Conservation (phyloP, 2,797 vertebrate genomes). For the Tenualosa thibaudeaui region DNA sequence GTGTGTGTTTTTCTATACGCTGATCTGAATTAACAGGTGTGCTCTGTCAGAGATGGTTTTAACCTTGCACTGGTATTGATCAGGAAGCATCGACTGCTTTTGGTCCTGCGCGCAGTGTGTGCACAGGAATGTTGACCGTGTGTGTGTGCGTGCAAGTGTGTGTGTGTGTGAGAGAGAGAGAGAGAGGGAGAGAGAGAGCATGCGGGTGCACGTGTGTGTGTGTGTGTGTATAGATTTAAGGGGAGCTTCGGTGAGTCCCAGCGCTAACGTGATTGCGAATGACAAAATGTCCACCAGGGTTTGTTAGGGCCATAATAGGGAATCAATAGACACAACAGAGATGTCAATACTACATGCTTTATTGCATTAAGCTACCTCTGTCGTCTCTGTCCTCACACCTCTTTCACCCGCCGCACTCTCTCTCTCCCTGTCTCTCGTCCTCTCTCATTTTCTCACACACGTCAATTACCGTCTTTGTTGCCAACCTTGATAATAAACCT, state of each 20-base stretch:
- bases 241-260: slow-evolving; percentile 64
- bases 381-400: slow-evolving; percentile 60
- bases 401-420: slow-evolving; percentile 46
- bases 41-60: slow-evolving; percentile 72
- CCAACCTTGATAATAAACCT: slow-evolving; percentile 16
- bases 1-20: slow-evolving; percentile 52
- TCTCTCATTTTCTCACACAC: slow-evolving; percentile 32
- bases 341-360: slow-evolving; percentile 85
- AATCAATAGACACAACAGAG: slow-evolving; percentile 85
- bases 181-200: slow-evolving; percentile 19
- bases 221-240: slow-evolving; percentile 67
- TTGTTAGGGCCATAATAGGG: slow-evolving; percentile 85
- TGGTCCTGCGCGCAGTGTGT: slow-evolving; percentile 39
- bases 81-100: slow-evolving; percentile 66
- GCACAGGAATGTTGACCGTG: slow-evolving; percentile 25
- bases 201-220: slow-evolving; percentile 35
- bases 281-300: slow-evolving; percentile 82
- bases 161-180: slow-evolving; percentile 17
- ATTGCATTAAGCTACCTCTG: slow-evolving; percentile 79
- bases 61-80: slow-evolving; percentile 78
- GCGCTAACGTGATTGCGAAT: slow-evolving; percentile 82
- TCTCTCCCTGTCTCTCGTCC: slow-evolving; percentile 47
- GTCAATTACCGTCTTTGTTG: not conserved
- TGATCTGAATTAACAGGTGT: slow-evolving; percentile 66
- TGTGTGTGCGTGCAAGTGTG: slow-evolving; percentile 30